These are phyloP conservation scores for Pentamera pediparva DNA, from an alignment of 53 echinoderm and acorn worm genomes.

Conservation along the genomic window DNA sequence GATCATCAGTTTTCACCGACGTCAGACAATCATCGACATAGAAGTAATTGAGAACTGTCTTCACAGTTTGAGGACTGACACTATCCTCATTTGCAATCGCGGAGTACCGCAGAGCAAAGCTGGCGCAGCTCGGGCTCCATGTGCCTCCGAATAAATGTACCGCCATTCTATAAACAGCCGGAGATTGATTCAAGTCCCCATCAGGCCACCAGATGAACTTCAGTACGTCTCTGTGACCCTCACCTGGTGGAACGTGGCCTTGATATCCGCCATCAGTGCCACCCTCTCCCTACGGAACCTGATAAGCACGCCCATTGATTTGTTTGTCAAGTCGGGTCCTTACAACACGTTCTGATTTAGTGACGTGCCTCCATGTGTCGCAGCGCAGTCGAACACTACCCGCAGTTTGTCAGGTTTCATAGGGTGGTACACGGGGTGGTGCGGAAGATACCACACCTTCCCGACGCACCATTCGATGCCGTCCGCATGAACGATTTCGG, in stretches of 20 bases:
- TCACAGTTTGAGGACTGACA: constrained; percentile 1
- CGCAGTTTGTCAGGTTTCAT: constrained; percentile 15
- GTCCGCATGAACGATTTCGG: constrained; percentile 12
- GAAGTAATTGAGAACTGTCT: constrained; percentile 43
- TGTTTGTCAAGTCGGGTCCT: constrained; percentile 45
- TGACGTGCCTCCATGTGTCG: neutral
- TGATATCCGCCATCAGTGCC: neutral
- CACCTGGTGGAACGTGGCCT: neutral
- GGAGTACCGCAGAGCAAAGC: constrained; percentile 39
- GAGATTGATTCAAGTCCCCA: constrained; percentile 24
- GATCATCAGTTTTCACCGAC: constrained; percentile 39
- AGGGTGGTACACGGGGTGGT: constrained; percentile 1
- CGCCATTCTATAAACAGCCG: constrained; percentile 25
- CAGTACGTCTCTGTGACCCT: constrained; percentile 32
- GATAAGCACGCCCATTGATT: constrained; percentile 37
- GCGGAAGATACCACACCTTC: constrained; percentile 19
- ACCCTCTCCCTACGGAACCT: constrained; percentile 6
- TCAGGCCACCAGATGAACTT: constrained; percentile 56
- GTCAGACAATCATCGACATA: constrained; percentile 69
- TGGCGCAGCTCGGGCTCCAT: constrained; percentile 40
- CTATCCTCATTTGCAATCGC: constrained; percentile 14
- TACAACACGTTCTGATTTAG: neutral
- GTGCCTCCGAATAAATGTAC: constrained; percentile 51
- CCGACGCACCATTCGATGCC: neutral
- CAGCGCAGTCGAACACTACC: constrained; percentile 8